Conservation (phyloP, 2,888 invertebrate genomes). For the Spicauda simplicius region DNA sequence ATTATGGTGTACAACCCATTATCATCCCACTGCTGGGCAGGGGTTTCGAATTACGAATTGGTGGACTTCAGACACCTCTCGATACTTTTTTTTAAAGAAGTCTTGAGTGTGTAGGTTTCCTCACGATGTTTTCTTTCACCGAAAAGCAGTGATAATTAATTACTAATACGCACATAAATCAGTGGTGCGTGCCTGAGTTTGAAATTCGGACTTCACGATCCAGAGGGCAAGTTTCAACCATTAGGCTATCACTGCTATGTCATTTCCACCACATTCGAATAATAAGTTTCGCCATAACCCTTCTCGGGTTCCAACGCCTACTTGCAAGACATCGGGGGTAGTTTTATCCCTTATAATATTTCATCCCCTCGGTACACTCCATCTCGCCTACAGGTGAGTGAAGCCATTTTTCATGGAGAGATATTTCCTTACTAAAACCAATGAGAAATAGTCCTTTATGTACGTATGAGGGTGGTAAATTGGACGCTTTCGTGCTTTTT, state of each 20-base stretch:
- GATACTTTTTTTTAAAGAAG: too few relatives aligned
- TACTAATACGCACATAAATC: too few relatives aligned
- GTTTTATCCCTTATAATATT: slow-evolving; percentile 14
- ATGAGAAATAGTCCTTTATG: slow-evolving; percentile 14
- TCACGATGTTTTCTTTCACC: too few relatives aligned
- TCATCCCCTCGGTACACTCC: slow-evolving; percentile 22
- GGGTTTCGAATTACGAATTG: too few relatives aligned
- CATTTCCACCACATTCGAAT: not conserved
- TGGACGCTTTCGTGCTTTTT: not conserved
- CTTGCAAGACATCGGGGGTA: slow-evolving; percentile 12
- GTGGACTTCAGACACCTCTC: too few relatives aligned
- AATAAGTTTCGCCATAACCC: not conserved
- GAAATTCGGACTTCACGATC: too few relatives aligned
- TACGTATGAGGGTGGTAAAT: slow-evolving; percentile 1
- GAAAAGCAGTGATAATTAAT: too few relatives aligned
- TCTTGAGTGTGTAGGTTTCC: too few relatives aligned
- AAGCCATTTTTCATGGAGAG: slow-evolving; percentile 20
- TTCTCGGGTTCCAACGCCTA: slow-evolving; percentile 11
- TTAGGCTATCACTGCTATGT: not conserved
- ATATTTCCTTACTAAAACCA: slow-evolving; percentile 12
- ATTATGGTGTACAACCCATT: too few relatives aligned
- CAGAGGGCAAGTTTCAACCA: too few relatives aligned
- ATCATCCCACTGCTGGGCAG: too few relatives aligned
- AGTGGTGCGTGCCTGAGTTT: too few relatives aligned
- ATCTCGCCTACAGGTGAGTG: slow-evolving; percentile 23